These are phyloP conservation scores for Pachyrhynchus sulphureomaculatus DNA, from an alignment of 1,140 invertebrate species.

Conservation along the genomic window DNA sequence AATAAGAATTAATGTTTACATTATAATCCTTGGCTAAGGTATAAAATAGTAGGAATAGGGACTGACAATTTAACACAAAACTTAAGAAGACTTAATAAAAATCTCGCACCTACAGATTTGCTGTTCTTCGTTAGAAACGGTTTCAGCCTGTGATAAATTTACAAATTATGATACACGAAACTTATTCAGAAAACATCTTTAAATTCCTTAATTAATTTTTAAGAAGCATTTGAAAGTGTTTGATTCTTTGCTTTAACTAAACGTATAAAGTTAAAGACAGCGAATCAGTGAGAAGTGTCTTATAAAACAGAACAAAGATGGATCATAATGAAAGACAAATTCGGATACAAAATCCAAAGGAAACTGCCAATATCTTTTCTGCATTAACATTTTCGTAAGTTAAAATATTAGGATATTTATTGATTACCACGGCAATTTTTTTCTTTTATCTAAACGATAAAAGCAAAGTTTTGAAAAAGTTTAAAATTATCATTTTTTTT, in stretches of 20 bases:
- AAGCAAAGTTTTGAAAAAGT: too few relatives aligned
- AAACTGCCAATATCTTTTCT: slow-evolving; percentile 36
- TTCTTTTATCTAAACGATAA: too few relatives aligned
- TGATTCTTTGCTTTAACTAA: not conserved
- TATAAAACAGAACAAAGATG: slow-evolving; percentile 54
- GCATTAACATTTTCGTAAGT: slow-evolving; percentile 37
- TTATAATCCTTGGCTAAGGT: too few relatives aligned
- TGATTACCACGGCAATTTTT: too few relatives aligned
- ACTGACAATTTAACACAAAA: not conserved
- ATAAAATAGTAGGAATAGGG: too few relatives aligned
- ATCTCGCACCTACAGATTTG: not conserved
- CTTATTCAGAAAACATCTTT: not conserved
- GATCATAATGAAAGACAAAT: slow-evolving; percentile 25
- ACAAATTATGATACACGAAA: not conserved
- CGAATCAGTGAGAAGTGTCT: slow-evolving; percentile 52
- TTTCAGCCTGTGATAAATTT: not conserved
- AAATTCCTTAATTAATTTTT: too few relatives aligned
- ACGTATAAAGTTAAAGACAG: not conserved
- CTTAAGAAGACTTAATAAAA: slow-evolving; percentile 8
- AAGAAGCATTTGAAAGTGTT: not conserved
- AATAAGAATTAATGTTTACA: too few relatives aligned
- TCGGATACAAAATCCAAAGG: slow-evolving; percentile 34
- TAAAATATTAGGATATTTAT: not conserved
- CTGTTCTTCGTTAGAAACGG: not conserved
- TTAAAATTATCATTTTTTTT: too few relatives aligned